phyloP scores from a whole-genome alignment of 2,113 vertebrate genomes.

The Lates calcarifer region DNA sequence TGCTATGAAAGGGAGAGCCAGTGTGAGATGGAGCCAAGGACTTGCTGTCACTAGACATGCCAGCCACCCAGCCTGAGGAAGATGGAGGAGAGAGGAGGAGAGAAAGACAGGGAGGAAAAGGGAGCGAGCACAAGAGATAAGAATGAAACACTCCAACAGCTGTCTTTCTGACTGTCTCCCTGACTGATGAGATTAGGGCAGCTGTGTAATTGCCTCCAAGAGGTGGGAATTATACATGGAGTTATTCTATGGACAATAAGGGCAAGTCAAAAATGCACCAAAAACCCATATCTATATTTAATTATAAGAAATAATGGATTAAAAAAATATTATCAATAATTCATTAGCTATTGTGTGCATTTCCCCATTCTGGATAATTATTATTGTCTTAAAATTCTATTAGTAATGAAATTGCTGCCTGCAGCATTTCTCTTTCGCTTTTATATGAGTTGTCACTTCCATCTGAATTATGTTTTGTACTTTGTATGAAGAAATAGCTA shows the following conservation, averaged over 20 bases:
- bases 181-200: constrained; percentile 80
- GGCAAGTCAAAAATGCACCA: constrained; percentile 17
- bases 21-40: constrained; percentile 67
- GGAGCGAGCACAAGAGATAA: constrained; percentile 73
- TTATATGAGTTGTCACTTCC: background rate
- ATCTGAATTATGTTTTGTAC: background rate
- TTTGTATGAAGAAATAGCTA: background rate
- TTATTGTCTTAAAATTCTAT: background rate
- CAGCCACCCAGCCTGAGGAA: constrained; percentile 81
- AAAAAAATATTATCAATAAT: background rate
- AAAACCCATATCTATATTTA: background rate
- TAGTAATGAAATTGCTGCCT: background rate
- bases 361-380: background rate
- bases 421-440: background rate
- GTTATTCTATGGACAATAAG: constrained; percentile 46
- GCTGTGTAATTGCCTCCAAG: constrained; percentile 78
- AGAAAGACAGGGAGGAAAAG: constrained; percentile 57
- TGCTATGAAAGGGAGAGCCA: constrained; percentile 49
- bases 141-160: constrained; percentile 75
- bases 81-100: constrained; percentile 77
- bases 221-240: constrained; percentile 71
- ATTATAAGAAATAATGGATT: constrained; percentile 1
- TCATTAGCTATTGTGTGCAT: background rate
- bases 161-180: constrained; percentile 76
- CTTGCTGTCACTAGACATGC: constrained; percentile 75